Conservation (phyloP, 2,888 invertebrate genomes). For the Anagyrus pseudococci region DNA sequence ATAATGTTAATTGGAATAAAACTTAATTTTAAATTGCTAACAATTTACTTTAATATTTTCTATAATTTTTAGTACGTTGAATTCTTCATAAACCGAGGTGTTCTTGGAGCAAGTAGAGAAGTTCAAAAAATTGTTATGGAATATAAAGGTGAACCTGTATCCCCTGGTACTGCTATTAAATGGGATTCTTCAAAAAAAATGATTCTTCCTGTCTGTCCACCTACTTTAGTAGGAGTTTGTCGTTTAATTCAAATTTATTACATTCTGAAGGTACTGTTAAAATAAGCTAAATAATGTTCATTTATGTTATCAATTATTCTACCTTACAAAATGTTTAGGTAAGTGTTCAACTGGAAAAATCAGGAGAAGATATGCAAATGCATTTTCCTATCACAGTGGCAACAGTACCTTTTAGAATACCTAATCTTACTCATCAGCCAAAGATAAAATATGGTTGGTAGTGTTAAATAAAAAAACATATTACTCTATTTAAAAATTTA, state of each 20-base stretch:
- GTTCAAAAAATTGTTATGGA: slow-evolving; percentile 74
- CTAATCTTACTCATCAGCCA: slow-evolving; percentile 69
- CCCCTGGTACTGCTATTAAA: slow-evolving; percentile 69
- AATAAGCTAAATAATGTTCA: slow-evolving; percentile 32
- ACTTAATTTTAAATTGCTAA: too few relatives aligned
- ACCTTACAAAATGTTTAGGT: slow-evolving; percentile 63
- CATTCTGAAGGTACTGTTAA: slow-evolving; percentile 73
- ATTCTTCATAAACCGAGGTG: slow-evolving; percentile 78
- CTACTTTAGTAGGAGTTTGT: slow-evolving; percentile 76
- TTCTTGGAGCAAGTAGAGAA: slow-evolving; percentile 75
- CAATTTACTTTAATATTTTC: too few relatives aligned
- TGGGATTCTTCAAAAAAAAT: slow-evolving; percentile 73
- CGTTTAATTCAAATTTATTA: slow-evolving; percentile 77
- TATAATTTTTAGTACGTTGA: slow-evolving; percentile 70
- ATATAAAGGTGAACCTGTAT: slow-evolving; percentile 71
- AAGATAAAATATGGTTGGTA: slow-evolving; percentile 70
- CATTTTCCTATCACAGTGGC: slow-evolving; percentile 79
- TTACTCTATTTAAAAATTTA: too few relatives aligned
- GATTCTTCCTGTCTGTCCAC: slow-evolving; percentile 77
- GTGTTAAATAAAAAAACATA: too few relatives aligned
- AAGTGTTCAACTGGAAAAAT: slow-evolving; percentile 73
- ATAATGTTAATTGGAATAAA: too few relatives aligned
- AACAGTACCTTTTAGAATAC: slow-evolving; percentile 75
- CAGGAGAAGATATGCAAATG: slow-evolving; percentile 74
- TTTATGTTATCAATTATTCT: not conserved